A percentile compares a stretch with the other conserved stretches of the same genome.
These are phyloP conservation scores for Lineus longissimus DNA, from an alignment of 1,140 invertebrate genomes.

Conservation along the genomic window DNA sequence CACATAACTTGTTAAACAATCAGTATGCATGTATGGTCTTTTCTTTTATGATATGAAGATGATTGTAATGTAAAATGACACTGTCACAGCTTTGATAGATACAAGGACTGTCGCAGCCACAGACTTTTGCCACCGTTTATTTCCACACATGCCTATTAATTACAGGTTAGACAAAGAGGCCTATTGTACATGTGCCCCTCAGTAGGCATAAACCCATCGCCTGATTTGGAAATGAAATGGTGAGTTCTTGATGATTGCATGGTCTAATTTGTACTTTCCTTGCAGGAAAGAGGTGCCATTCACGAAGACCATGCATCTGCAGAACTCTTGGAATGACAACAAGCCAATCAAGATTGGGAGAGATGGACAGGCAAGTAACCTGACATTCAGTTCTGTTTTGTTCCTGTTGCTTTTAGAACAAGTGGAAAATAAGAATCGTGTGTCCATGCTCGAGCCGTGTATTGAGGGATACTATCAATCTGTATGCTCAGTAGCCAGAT, in stretches of 20 bases:
- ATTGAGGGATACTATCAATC: too few relatives aligned
- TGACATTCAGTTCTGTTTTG: neutral
- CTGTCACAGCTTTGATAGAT: too few relatives aligned
- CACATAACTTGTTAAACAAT: too few relatives aligned
- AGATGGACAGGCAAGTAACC: slow-evolving; percentile 72
- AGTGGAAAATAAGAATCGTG: slow-evolving; percentile 28
- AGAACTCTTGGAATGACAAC: slow-evolving; percentile 97
- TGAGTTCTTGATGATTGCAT: neutral
- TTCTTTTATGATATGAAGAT: too few relatives aligned
- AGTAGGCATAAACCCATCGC: neutral
- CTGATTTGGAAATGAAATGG: neutral
- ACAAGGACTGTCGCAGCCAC: too few relatives aligned
- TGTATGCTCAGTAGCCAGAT: too few relatives aligned
- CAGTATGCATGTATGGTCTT: too few relatives aligned
- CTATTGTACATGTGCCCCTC: neutral
- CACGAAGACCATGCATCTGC: slow-evolving; percentile 84
- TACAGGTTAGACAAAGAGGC: too few relatives aligned
- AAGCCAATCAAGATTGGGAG: slow-evolving; percentile 98
- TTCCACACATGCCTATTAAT: too few relatives aligned
- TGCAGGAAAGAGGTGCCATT: slow-evolving; percentile 88
- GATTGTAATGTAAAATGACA: too few relatives aligned
- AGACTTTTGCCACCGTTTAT: too few relatives aligned
- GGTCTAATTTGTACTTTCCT: slow-evolving; percentile 5
- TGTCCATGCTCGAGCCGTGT: neutral
- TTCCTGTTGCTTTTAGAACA: slow-evolving; percentile 7